Conservation (phyloP, 2,113 vertebrate species). For the Thamnaconus septentrionalis region DNA sequence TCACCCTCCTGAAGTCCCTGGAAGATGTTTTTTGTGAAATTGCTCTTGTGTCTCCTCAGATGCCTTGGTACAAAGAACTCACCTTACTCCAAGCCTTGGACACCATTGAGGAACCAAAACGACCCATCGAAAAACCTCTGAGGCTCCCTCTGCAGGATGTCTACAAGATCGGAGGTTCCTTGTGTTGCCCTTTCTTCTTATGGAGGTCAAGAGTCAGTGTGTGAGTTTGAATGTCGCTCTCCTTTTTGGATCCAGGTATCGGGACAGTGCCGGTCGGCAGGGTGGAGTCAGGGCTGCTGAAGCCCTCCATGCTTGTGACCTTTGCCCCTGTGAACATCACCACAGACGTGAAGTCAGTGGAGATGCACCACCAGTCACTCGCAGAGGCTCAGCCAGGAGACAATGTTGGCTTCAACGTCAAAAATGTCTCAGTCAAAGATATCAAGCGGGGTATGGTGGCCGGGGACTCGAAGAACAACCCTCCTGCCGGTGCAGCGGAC, state of each 20-base stretch:
- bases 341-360: slow-evolving; percentile 2
- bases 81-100: background rate
- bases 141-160: background rate
- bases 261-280: background rate
- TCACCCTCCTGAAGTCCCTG: too few species aligned
- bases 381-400: background rate
- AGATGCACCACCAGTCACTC: background rate
- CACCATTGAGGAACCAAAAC: background rate
- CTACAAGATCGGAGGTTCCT: background rate
- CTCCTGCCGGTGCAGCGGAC: background rate
- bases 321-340: background rate
- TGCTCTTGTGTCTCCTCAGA: background rate
- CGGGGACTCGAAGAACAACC: background rate
- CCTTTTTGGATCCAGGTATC: background rate
- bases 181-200: background rate
- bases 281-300: background rate
- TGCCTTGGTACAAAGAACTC: slow-evolving; percentile 2
- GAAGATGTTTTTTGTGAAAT: too few species aligned
- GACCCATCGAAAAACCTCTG: background rate
- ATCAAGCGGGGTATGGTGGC: background rate
- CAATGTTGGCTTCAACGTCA: slow-evolving; percentile 2
- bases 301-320: background rate
- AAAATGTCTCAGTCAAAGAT: background rate
- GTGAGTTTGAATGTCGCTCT: background rate
- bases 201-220: background rate